Evolutionary conservation across 2,797 vertebrate genomes (phyloP).

Genomic region (Anniella stebbinsi): DNA sequence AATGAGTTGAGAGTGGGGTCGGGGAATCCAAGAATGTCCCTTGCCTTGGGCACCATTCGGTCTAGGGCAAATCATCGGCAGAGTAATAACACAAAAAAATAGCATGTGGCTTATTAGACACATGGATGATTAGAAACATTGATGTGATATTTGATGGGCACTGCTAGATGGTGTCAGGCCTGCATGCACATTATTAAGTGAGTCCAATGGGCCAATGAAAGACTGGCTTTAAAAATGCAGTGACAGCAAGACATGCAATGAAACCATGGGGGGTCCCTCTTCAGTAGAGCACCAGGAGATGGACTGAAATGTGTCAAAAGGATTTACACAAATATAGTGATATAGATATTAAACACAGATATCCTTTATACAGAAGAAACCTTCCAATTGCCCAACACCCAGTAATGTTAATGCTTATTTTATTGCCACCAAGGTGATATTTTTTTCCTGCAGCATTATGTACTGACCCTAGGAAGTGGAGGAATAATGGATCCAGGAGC

Average conservation of each 20-base stretch:
- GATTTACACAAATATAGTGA: background rate
- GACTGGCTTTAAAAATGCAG: background rate
- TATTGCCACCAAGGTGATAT: slow-evolving; percentile 69
- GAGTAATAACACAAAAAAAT: background rate
- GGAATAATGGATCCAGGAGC: slow-evolving; percentile 64
- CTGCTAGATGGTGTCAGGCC: background rate
- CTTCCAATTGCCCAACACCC: slow-evolving; percentile 69
- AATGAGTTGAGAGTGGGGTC: background rate
- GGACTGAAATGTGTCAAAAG: slow-evolving; percentile 3
- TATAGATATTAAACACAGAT: slow-evolving; percentile 19
- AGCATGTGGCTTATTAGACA: slow-evolving; percentile 17
- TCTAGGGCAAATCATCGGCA: background rate
- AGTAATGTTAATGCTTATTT: slow-evolving; percentile 72
- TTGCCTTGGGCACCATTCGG: background rate
- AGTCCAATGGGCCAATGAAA: slow-evolving; percentile 17
- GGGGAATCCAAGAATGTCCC: background rate
- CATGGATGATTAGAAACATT: slow-evolving; percentile 10
- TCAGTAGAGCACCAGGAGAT: background rate
- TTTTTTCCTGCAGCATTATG: slow-evolving; percentile 51
- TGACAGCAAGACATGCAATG: background rate
- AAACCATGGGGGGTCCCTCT: background rate
- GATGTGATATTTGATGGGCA: slow-evolving; percentile 5
- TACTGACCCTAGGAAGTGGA: slow-evolving; percentile 71
- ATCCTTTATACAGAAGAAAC: slow-evolving; percentile 60
- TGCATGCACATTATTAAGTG: background rate